These are phyloP conservation scores for Brachyhypopomus gauderio DNA, from an alignment of 2,113 vertebrate genomes.

Conservation along the genomic window DNA sequence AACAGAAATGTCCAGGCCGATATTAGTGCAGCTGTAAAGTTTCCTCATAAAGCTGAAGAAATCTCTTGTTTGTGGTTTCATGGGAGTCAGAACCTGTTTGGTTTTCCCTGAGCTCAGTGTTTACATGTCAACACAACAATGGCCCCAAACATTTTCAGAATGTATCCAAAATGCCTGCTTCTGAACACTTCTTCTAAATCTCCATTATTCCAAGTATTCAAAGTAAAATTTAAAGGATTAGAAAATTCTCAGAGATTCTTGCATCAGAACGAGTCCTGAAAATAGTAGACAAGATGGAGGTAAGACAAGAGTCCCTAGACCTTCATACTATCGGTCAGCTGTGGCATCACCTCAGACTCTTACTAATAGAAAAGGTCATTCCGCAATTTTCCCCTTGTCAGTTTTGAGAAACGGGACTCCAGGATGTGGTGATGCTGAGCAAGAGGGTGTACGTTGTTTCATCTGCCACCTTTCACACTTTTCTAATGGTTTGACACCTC, in stretches of 20 bases:
- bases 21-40: not conserved
- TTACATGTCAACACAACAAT: conserved; percentile 32
- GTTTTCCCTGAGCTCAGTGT: not conserved
- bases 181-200: not conserved
- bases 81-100: not conserved
- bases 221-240: not conserved
- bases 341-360: conserved; percentile 14
- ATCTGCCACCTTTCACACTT: conserved; percentile 29
- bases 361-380: conserved; percentile 5
- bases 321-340: not conserved
- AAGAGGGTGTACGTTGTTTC: not conserved
- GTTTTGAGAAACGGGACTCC: not conserved
- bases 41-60: not conserved
- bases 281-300: not conserved
- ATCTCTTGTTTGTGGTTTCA: conserved; percentile 5
- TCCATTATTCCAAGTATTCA: not conserved
- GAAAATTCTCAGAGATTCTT: too few relatives aligned
- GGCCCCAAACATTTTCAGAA: not conserved
- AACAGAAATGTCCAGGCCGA: too few relatives aligned
- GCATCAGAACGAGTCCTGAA: not conserved
- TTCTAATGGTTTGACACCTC: conserved; percentile 40
- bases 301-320: conserved; percentile 2
- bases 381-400: conserved; percentile 7
- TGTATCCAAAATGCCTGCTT: not conserved
- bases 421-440: conserved; percentile 9